Evolutionary conservation across 2,113 vertebrate species (phyloP).

Genomic region (Rostratula benghalensis): DNA sequence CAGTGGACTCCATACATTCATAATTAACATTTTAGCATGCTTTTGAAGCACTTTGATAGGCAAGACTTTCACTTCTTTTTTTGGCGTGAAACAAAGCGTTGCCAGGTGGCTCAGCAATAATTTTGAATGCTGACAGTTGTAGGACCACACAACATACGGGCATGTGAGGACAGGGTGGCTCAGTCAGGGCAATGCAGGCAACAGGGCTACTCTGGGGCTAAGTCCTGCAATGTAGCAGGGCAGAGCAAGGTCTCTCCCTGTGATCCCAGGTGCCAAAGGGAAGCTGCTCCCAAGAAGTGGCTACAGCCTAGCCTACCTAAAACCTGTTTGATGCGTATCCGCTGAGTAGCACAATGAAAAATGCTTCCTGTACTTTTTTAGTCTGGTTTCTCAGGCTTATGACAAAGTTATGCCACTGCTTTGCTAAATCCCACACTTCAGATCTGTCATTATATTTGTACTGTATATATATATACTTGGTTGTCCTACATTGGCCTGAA

Average conservation of each 20-base stretch:
- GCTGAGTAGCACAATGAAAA: not conserved
- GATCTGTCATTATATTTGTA: not conserved
- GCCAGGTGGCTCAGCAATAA: not conserved
- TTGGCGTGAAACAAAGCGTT: not conserved
- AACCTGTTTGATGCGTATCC: not conserved
- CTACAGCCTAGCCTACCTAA: not conserved
- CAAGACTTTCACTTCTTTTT: not conserved
- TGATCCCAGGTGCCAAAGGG: not conserved
- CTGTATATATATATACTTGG: not conserved
- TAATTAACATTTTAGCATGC: not conserved
- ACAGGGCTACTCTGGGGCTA: not conserved
- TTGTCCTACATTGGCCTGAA: not conserved
- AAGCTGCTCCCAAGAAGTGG: not conserved
- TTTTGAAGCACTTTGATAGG: not conserved
- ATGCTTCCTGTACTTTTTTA: not conserved
- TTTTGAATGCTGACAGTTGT: not conserved
- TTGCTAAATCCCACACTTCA: not conserved
- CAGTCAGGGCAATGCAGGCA: not conserved
- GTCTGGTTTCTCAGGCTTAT: not conserved
- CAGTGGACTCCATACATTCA: not conserved
- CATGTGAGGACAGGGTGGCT: not conserved
- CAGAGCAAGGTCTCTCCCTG: not conserved
- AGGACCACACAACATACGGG: fast-evolving
- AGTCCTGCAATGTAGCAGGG: not conserved
- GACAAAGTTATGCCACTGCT: not conserved